Evolutionary conservation across 2,797 vertebrate species (phyloP), one percentile per base, ranked within the genome.

Genomic region (Paedocypris micromegethes): DNA sequence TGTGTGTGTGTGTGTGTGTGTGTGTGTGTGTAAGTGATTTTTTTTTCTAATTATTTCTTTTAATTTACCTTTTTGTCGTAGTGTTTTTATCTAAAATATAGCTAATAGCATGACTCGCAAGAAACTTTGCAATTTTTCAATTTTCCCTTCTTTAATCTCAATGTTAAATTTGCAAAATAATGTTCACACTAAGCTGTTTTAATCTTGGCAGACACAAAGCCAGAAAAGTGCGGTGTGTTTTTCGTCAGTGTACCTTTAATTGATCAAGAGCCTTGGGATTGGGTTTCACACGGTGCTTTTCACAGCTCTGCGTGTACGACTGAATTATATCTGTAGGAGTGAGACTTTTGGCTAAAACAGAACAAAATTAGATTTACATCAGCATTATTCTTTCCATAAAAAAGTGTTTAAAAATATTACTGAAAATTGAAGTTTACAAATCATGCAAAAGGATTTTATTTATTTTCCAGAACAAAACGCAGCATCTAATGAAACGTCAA

Each of bases 301-400:
- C 79, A 80, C 90, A 90, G 82, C 83, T 89, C 79, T 84, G 82
- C 74, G 84, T 75, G 77, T 91, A 90, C 55, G 86, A 86, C 77
- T 49, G 67, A 66, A 79, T 84, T 51, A 90, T 81, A 67, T 90
- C 88, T 46, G 78, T 73, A 81, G 86, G 78, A 78, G 81, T 86
- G 74, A 86, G 71, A 75, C 75, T 78, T 72, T 83, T 81, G 68
- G 46, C 89, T 91, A 72, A 84, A 85, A 85, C 40, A 85, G 69
- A 84, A 73, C 41, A 79, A 75, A 63, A 70, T 77, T 66, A 74
- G 56, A 70, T 47, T 42, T 59, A 70, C 45, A 38, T 47, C 51
- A 45, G 58, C 5, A 62, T 56, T 3, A 37, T 52, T 54, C 1
- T 1, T 43, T 53, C 23, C 46, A 9, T 41, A 5, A 23, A 60